Percentiles rank a stretch among this genome's conserved stretches.
Conservation (phyloP, 2,113 vertebrate genomes). For the Pagrus major region DNA sequence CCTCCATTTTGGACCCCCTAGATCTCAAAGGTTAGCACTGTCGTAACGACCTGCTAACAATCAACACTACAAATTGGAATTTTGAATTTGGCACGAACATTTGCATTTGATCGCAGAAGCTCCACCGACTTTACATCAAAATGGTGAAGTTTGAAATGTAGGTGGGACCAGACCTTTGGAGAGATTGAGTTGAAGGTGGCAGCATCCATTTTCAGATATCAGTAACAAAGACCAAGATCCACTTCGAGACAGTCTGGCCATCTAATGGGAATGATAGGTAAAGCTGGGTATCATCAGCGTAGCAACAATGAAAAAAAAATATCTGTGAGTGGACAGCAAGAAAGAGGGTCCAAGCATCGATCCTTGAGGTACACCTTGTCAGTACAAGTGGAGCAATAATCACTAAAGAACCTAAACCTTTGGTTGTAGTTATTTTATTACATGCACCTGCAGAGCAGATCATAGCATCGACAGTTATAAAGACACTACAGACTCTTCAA, state of each 20-base stretch:
- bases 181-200: background rate
- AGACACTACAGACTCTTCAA: constrained; percentile 71
- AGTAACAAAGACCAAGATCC: background rate
- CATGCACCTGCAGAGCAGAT: constrained; percentile 82
- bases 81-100: background rate
- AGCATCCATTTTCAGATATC: background rate
- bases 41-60: no score
- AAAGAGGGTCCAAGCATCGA: background rate
- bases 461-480: constrained; percentile 71
- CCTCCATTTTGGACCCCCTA: background rate
- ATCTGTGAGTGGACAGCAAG: background rate
- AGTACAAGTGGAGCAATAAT: background rate
- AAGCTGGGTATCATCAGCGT: background rate
- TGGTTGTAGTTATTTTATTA: constrained; percentile 78
- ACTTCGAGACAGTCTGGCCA: background rate
- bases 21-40: background rate
- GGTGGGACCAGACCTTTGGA: background rate
- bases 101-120: no score
- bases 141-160: background rate
- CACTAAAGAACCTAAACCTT: background rate
- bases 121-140: no score
- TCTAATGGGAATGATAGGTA: background rate
- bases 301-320: background rate
- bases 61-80: background rate
- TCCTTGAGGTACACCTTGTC: background rate